Conservation (phyloP, 2,797 vertebrate species). For the Fistularia commersonii region DNA sequence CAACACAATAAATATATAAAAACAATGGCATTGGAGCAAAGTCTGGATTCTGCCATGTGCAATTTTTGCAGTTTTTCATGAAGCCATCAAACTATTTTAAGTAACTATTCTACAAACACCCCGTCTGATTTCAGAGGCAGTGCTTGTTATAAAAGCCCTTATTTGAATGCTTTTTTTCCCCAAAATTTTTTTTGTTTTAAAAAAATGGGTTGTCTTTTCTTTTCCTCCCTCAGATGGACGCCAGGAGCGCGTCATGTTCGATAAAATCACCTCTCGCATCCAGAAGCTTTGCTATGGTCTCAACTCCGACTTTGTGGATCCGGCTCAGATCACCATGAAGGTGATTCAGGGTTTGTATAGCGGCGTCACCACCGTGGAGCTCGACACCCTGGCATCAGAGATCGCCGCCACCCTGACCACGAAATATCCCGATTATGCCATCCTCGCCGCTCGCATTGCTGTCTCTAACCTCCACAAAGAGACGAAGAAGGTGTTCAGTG, state of each 20-base stretch:
- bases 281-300: slow-evolving; percentile 98
- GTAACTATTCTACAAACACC: too few species aligned
- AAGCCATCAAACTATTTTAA: too few species aligned
- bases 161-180: too few species aligned
- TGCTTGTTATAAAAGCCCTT: too few species aligned
- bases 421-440: slow-evolving; percentile 95
- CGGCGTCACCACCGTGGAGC: slow-evolving; percentile 92
- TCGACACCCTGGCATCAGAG: slow-evolving; percentile 94
- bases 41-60: too few species aligned
- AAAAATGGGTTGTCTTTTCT: not conserved
- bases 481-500: slow-evolving; percentile 97
- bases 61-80: too few species aligned
- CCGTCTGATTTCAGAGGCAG: too few species aligned
- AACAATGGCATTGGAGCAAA: too few species aligned
- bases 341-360: slow-evolving; percentile 97
- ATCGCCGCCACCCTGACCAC: slow-evolving; percentile 94
- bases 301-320: slow-evolving; percentile 96
- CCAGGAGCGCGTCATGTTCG: slow-evolving; percentile 97
- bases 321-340: slow-evolving; percentile 98
- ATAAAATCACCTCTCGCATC: slow-evolving; percentile 96
- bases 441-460: slow-evolving; percentile 91
- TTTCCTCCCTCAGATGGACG: slow-evolving; percentile 81
- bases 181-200: not conserved
- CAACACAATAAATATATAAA: too few species aligned
- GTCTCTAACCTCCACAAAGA: slow-evolving; percentile 98